Percentiles rank a stretch among this genome's conserved stretches.
phyloP scores from a whole-genome alignment of 2,797 vertebrate genomes.

The Pachyuromys duprasi region DNA sequence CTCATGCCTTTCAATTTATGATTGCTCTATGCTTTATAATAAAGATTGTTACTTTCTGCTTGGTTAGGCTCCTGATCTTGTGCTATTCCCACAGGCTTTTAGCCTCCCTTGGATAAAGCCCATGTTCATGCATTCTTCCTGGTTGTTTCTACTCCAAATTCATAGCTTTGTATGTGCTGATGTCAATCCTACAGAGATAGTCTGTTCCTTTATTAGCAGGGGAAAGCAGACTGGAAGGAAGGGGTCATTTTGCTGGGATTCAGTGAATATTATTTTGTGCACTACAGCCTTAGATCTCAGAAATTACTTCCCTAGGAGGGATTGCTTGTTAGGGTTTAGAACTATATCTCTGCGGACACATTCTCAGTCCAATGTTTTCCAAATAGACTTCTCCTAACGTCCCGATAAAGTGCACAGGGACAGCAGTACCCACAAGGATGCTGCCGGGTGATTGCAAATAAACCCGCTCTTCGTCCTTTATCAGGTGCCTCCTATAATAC shows the following conservation, averaged over 20 bases:
- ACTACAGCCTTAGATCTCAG: not conserved
- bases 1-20: conserved; percentile 59
- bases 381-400: conserved; percentile 2
- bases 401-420: not conserved
- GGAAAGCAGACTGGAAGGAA: not conserved
- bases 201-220: conserved; percentile 6
- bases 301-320: not conserved
- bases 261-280: not conserved
- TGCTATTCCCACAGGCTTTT: conserved; percentile 74
- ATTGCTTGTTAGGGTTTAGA: not conserved
- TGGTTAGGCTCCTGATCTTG: conserved; percentile 58
- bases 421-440: conserved; percentile 1
- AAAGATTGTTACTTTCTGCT: conserved; percentile 80
- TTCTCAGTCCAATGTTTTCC: not conserved
- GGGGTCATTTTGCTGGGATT: not conserved
- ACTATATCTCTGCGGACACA: not conserved
- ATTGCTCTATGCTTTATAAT: conserved; percentile 64
- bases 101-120: conserved; percentile 68
- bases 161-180: conserved; percentile 58
- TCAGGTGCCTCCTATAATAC: not conserved
- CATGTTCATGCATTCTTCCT: conserved; percentile 60
- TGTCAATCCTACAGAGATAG: conserved; percentile 38
- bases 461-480: not conserved
- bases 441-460: conserved; percentile 17
- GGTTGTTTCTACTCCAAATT: conserved; percentile 62